These are phyloP conservation scores for Phocoena sinus DNA, from an alignment of 2,113 vertebrate species.

Conservation along the genomic window DNA sequence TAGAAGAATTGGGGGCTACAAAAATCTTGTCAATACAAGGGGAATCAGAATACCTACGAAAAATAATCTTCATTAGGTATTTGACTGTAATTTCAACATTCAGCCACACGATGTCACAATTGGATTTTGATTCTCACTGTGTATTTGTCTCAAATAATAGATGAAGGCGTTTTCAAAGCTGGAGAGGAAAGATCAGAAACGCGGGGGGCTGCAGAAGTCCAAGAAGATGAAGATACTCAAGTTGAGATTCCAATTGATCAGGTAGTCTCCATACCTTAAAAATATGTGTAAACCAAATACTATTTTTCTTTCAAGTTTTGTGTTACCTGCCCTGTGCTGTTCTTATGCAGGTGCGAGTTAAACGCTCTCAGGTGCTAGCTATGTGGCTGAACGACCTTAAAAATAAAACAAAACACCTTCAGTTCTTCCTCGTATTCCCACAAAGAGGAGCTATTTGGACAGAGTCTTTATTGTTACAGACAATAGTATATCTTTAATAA, in stretches of 20 bases:
- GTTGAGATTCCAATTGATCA: slow-evolving; percentile 85
- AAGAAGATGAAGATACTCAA: slow-evolving; percentile 81
- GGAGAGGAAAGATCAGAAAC: slow-evolving; percentile 77
- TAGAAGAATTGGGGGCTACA: neutral
- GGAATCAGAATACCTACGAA: neutral
- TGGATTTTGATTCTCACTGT: slow-evolving; percentile 70
- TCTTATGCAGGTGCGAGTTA: neutral
- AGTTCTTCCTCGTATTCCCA: neutral
- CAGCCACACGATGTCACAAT: slow-evolving; percentile 87
- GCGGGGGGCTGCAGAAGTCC: slow-evolving; percentile 80
- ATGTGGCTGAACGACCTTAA: neutral
- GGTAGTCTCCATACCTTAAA: slow-evolving; percentile 69
- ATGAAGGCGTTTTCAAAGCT: slow-evolving; percentile 86
- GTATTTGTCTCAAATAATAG: slow-evolving; percentile 55
- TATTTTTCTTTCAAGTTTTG: neutral
- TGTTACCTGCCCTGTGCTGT: neutral
- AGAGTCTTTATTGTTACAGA: neutral
- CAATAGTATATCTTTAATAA: neutral
- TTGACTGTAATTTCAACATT: slow-evolving; percentile 67
- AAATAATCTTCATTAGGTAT: neutral
- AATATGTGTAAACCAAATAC: fast-evolving
- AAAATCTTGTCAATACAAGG: neutral
- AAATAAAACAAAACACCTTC: neutral
- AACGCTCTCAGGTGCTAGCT: neutral
- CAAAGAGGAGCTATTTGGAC: neutral